A percentile compares a stretch with the other conserved stretches of the same genome.
Conservation (phyloP, 2,113 vertebrate species). For the Archilochus colubris region DNA sequence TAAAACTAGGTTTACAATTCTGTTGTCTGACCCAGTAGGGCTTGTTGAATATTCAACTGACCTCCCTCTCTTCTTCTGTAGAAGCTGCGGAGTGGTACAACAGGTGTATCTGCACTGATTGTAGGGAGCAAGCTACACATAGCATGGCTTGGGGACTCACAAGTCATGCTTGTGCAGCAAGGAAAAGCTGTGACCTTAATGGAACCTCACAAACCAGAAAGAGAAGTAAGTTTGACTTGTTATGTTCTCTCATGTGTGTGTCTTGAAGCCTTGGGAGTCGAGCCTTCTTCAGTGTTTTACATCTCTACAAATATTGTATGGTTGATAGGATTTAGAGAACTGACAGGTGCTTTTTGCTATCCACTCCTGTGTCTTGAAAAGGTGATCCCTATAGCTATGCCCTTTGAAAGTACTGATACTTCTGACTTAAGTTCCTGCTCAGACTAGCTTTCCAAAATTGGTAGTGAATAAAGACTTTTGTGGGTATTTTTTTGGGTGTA, state of each 20-base stretch:
- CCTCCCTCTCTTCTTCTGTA: conserved; percentile 23
- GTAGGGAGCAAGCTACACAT: conserved; percentile 80
- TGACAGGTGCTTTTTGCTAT: not conserved
- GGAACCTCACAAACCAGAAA: conserved; percentile 95
- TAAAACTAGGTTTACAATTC: not conserved
- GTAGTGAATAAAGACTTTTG: not conserved
- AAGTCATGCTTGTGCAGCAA: conserved; percentile 86
- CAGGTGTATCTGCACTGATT: conserved; percentile 85
- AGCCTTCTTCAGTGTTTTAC: not conserved
- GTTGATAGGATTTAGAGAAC: not conserved
- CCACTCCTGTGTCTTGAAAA: not conserved
- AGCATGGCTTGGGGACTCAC: conserved; percentile 95
- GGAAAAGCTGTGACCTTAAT: conserved; percentile 85
- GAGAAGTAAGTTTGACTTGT: conserved; percentile 80
- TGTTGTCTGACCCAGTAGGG: not conserved
- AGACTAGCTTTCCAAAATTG: not conserved
- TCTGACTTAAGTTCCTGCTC: not conserved
- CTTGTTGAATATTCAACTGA: not conserved
- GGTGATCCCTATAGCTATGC: not conserved
- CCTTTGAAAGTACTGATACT: not conserved
- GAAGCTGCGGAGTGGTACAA: conserved; percentile 92
- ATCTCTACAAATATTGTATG: not conserved
- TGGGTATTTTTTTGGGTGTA: not conserved
- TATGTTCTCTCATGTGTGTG: not conserved
- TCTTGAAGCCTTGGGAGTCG: not conserved